Base-by-base conservation (phyloP, 2,888 invertebrate species). In the Macaria notata region DNA sequence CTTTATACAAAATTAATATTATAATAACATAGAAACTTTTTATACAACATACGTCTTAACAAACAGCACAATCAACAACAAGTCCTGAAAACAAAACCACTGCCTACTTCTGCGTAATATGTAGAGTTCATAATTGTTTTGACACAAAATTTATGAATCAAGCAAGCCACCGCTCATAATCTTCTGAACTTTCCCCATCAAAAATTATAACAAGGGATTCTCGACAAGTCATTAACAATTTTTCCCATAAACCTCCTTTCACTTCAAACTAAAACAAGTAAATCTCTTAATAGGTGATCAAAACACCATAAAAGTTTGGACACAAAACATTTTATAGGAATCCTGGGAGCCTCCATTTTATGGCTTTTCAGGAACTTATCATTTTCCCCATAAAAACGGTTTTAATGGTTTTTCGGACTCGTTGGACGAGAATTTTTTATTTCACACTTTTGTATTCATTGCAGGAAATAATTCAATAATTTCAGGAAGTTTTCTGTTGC, bases 321-420 rank as follows among this genome's bases (percentile, higher is more conserved):
- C 69, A 78, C 76, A 76, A 80, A 80, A 78, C 72, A 81, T 69
- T 78, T 81, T 82, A 83, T 72, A 73, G 66, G 68, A 56, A 64
- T 71, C 44, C 58, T 19, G 38, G 66, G 74, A 74, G 66, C 70
- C 72, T 72, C 70, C 70, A 42, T 77, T 85, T 84, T 82, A 84
- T 83, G 68, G 73, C 78, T 79, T 83, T 82, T 81, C 75, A 79
- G 74, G 75, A 78, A 81, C 80, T 85, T 84, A 86, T 86, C 81
- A 85, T 86, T 82, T 82, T 76, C 69, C 71, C 70, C 81, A 78
- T 86, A 86, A 86, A 84, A 72, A 68, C 72, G 49, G 65, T 9
- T 79, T 78, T 84, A 81, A 81, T 81, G 76, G 77, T 67, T 71
- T 69, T 67, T 72, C 71, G 51, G 59, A 59, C 50, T 50, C 33